Conservation (phyloP, 1,140 invertebrate genomes). For the Aphelenchoides fujianensis region DNA sequence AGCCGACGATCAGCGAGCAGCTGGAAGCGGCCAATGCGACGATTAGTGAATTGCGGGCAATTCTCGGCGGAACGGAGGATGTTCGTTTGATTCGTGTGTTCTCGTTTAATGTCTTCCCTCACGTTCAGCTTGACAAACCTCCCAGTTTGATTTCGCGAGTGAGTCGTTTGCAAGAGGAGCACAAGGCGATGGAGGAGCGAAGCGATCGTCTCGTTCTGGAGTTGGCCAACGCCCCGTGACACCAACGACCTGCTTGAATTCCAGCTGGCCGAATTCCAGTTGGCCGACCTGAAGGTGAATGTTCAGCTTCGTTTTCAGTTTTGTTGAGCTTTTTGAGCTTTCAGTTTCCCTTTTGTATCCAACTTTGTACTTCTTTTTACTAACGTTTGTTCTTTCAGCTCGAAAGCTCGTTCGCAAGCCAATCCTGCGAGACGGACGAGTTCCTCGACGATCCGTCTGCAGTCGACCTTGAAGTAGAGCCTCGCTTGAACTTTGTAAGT, state of each 20-base stretch:
- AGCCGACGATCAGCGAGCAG: constrained; percentile 33
- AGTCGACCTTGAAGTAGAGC: constrained; percentile 1
- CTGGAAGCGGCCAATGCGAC: no score
- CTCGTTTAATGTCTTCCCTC: neutral
- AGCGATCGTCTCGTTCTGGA: constrained; percentile 42
- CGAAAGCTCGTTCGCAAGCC: no score
- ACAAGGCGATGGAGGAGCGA: constrained; percentile 28
- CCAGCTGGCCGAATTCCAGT: constrained; percentile 55
- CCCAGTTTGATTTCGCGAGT: constrained; percentile 16
- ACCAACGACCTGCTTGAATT: constrained; percentile 57
- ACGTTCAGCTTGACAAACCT: neutral
- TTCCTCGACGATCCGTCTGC: constrained; percentile 12
- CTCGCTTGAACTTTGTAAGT: constrained; percentile 18
- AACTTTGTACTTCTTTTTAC: no score
- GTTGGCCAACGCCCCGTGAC: constrained; percentile 43
- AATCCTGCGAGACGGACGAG: constrained; percentile 22
- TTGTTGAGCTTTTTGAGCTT: neutral
- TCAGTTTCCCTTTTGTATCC: no score
- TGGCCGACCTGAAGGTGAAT: no score
- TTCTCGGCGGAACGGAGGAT: constrained; percentile 16
- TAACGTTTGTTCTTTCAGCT: no score
- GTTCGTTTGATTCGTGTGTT: constrained; percentile 22
- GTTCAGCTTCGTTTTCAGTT: neutral
- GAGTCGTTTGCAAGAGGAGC: constrained; percentile 36
- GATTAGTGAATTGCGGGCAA: constrained; percentile 36